phyloP scores from a whole-genome alignment of 1,140 invertebrate genomes.

The Goniozus legneri region DNA sequence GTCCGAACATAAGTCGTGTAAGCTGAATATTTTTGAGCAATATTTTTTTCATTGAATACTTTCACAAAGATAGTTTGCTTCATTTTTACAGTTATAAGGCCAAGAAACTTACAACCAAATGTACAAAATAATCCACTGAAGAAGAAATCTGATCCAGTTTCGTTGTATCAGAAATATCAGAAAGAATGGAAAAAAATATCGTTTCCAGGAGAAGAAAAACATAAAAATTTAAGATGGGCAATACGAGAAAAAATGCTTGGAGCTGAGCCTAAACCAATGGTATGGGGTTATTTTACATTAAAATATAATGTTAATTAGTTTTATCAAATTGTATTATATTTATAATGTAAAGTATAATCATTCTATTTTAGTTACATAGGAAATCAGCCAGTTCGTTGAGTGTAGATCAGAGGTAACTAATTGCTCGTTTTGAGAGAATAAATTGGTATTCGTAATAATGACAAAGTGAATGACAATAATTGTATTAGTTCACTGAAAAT shows the following conservation, averaged over 20 bases:
- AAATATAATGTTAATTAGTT: slow-evolving; percentile 5
- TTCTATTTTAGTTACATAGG: slow-evolving; percentile 31
- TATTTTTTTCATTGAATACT: too few relatives aligned
- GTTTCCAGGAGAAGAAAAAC: slow-evolving; percentile 66
- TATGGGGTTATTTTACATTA: too few relatives aligned
- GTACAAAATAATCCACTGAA: slow-evolving; percentile 21
- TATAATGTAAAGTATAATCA: slow-evolving; percentile 1
- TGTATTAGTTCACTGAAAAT: neutral
- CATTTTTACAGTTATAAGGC: slow-evolving; percentile 50
- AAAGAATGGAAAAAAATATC: slow-evolving; percentile 69
- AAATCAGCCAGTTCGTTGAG: slow-evolving; percentile 25
- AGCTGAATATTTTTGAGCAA: slow-evolving; percentile 13
- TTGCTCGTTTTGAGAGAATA: neutral
- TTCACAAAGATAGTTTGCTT: too few relatives aligned
- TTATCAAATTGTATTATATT: neutral
- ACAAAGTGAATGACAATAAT: slow-evolving; percentile 8
- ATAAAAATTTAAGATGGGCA: slow-evolving; percentile 61
- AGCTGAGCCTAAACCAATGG: slow-evolving; percentile 42
- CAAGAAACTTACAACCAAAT: slow-evolving; percentile 43
- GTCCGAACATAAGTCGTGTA: slow-evolving; percentile 36
- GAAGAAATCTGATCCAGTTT: slow-evolving; percentile 66
- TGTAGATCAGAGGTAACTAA: slow-evolving; percentile 25
- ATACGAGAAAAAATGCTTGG: slow-evolving; percentile 59
- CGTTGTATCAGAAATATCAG: slow-evolving; percentile 72
- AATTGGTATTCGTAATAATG: slow-evolving; percentile 37